Evolutionary conservation across 2,888 invertebrate genomes (phyloP), one percentile per base, ranked within the genome.

Genomic region (Latrodectus hesperus): DNA sequence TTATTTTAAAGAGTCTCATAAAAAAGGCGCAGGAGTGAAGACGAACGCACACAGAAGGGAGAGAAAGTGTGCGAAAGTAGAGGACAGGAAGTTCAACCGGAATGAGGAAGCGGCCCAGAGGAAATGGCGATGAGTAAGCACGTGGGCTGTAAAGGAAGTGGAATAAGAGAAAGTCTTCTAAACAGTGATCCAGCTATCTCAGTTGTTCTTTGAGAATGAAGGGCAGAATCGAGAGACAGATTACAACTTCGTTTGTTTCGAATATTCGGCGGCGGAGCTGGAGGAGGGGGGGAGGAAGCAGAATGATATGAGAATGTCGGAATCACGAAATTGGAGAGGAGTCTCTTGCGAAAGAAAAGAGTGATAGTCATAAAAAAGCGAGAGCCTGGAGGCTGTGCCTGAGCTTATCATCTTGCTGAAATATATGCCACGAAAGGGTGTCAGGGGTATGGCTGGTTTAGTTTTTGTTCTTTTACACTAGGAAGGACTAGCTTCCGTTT

Each of bases 51-150:
- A 67, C 38, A 70, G 5, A 38, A 70, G 68, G 52, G 55, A 70
- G 67, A 80, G 79, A 70, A 80, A 75, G 51, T 86, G 72, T 79
- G 85, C 52, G 85, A 74, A 75, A 75, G 77, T 60, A 74, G 71
- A 86, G 86, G 80, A 86, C 86, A 86, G 86, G 86, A 86, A 86
- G 86, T 86, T 86, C 80, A 81, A 81, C 86, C 88, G 88, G 88
- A 88, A 88, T 88, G 88, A 88, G 88, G 88, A 88, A 88, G 88
- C 74, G 77, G 67, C 80, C 22, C 68, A 55, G 72, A 86, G 86
- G 86, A 86, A 86, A 80, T 76, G 81, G 74, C 83, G 88, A 88
- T 88, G 88, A 88, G 88, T 88, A 88, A 88, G 83, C 82, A 83
- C 88, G 88, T 88, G 88, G 88, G 86, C 16, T 80, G 72, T 86